Conservation (phyloP, 2,113 vertebrate species). For the Athene noctua region DNA sequence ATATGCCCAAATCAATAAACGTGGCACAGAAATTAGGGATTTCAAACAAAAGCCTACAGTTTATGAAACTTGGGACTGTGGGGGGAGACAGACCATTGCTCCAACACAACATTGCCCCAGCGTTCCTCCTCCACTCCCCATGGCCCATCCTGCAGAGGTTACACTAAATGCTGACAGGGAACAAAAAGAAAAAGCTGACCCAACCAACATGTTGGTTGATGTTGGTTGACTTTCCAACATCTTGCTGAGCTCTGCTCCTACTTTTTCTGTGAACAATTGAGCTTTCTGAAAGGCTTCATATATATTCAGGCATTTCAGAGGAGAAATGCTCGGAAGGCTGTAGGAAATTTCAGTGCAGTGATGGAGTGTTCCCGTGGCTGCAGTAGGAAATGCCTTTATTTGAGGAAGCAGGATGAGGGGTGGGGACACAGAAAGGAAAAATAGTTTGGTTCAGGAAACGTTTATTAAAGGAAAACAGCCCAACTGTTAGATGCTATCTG, state of each 20-base stretch:
- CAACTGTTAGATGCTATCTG: background rate
- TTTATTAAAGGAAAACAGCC: constrained; percentile 51
- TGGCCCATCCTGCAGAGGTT: background rate
- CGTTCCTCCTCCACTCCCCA: background rate
- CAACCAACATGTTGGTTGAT: accelerated
- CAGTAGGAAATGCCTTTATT: constrained; percentile 40
- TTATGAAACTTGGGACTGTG: background rate
- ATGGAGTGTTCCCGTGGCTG: background rate
- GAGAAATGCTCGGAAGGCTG: background rate
- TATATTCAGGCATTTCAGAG: background rate
- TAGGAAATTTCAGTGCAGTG: background rate
- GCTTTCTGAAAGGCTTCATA: background rate
- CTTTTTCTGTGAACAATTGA: background rate
- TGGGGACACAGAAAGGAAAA: constrained; percentile 13
- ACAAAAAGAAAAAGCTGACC: background rate
- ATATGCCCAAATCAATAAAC: background rate
- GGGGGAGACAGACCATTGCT: background rate
- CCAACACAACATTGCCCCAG: accelerated
- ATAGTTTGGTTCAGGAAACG: constrained; percentile 7
- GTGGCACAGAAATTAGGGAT: background rate
- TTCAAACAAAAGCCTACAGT: background rate
- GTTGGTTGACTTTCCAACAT: background rate
- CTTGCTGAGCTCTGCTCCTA: background rate
- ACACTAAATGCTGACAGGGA: background rate
- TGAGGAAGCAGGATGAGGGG: background rate